These are phyloP conservation scores for Osmerus mordax DNA, from an alignment of 2,113 vertebrate species.

Conservation along the genomic window DNA sequence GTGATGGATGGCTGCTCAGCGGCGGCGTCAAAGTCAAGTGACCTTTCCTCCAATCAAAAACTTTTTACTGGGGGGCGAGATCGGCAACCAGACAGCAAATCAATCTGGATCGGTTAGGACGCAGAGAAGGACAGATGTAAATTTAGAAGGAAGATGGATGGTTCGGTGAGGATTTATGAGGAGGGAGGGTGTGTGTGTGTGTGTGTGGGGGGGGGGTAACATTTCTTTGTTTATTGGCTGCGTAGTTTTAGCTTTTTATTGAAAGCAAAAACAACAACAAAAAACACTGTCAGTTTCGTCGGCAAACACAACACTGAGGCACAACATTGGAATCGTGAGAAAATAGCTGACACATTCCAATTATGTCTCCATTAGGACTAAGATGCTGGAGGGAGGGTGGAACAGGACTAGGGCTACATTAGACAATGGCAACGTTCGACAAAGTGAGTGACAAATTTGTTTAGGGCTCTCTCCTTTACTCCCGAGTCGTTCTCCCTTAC, in stretches of 20 bases:
- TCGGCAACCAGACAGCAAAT: constrained; percentile 20
- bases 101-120: constrained; percentile 11
- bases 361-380: constrained; percentile 3
- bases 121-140: constrained; percentile 9
- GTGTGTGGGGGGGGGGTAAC: too few relatives aligned
- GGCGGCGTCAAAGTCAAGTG: constrained; percentile 42
- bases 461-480: too few relatives aligned
- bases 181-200: neutral
- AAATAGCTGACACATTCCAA: neutral
- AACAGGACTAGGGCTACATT: neutral
- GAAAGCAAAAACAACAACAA: neutral
- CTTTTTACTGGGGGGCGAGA: constrained; percentile 35
- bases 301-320: neutral
- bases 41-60: constrained; percentile 56
- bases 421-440: constrained; percentile 13
- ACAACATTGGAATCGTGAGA: neutral
- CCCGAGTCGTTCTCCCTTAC: neutral
- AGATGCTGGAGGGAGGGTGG: neutral
- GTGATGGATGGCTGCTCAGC: constrained; percentile 53
- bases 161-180: neutral
- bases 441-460: constrained; percentile 1
- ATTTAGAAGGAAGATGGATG: neutral
- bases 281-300: neutral
- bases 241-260: neutral
- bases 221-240: too few relatives aligned